phyloP scores from a whole-genome alignment of 2,113 vertebrate species.

The Diadophis punctatus region DNA sequence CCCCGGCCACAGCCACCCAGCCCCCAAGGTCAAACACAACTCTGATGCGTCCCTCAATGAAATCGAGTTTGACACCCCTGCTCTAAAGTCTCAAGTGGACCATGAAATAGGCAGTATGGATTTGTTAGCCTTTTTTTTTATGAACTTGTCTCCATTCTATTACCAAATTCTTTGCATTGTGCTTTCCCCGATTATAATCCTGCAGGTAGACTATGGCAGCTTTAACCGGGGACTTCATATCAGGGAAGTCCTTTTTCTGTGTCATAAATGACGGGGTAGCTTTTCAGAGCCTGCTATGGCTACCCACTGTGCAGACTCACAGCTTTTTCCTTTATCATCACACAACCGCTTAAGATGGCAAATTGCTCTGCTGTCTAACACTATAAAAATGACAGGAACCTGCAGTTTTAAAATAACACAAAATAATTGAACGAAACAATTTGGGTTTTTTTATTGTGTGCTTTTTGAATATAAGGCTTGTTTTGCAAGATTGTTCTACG shows the following conservation, averaged over 20 bases:
- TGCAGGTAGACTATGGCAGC: neutral
- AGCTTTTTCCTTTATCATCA: neutral
- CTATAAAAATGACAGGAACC: neutral
- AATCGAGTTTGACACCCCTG: too few relatives aligned
- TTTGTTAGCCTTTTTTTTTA: neutral
- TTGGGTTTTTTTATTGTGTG: neutral
- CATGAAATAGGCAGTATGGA: neutral
- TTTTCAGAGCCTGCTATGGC: neutral
- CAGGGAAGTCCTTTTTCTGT: neutral
- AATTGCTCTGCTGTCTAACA: neutral
- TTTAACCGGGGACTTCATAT: neutral
- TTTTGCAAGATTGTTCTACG: accelerated
- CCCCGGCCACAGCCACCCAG: too few relatives aligned
- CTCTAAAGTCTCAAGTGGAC: neutral
- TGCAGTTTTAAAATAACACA: conserved; percentile 3
- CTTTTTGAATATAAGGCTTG: neutral
- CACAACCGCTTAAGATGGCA: neutral
- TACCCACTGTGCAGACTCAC: neutral
- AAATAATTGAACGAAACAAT: conserved; percentile 1
- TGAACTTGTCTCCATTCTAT: neutral
- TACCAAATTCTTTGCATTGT: neutral
- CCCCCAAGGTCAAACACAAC: too few relatives aligned
- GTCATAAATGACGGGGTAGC: neutral
- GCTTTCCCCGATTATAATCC: neutral
- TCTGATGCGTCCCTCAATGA: too few relatives aligned